Evolutionary conservation across 2,113 vertebrate species (phyloP), one percentile per base, ranked within the genome.

Genomic region (Harpagus bidentatus): DNA sequence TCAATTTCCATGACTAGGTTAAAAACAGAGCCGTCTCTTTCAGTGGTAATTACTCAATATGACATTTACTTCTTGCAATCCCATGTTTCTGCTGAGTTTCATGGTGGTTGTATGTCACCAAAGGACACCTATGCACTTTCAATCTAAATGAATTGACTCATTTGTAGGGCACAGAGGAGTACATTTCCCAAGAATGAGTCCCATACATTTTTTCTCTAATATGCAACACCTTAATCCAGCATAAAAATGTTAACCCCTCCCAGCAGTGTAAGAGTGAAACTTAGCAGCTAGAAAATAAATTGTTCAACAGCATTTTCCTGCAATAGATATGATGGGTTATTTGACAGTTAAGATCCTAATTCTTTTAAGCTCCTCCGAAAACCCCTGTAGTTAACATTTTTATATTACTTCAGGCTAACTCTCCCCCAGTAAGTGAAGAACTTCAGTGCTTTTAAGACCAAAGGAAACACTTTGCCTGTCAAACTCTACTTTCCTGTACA

Each of bases 391-490:
- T 56, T 83, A 42, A 38, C 19, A 38, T 91, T 67, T 95, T 92
- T 82, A 36, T 89, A 47, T 53, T 53, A 73, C 59, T 79, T 78
- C 78, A 93, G 43, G 16, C 52, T 85, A 80, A 80, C 55, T 89
- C 70, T 70, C n/a, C 34, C n/a, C 42, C 87, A 80, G 15, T 28
- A 91, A 88, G 38, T 47, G 34, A 91, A 91, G 40, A 94, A 32
- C 23, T 91, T 65, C 9, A 4, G 31, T 89, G 56, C 65, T 93
- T 90, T 96, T 80, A 87, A 89, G 73, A 82, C 53, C 61, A 65
- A 91, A 77, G 36, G 81, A 95, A 95, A 79, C 48, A 82, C 28
- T 89, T 69, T 59, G 73, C 88, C 86, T 88, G 63, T 82, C 93
- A 93, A 85, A 53, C n/a, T 80, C 58, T 36, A 58, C 70, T 94